These are phyloP conservation scores for Rhodophaea formosa DNA, from an alignment of 2,888 invertebrate species.

Conservation along the genomic window DNA sequence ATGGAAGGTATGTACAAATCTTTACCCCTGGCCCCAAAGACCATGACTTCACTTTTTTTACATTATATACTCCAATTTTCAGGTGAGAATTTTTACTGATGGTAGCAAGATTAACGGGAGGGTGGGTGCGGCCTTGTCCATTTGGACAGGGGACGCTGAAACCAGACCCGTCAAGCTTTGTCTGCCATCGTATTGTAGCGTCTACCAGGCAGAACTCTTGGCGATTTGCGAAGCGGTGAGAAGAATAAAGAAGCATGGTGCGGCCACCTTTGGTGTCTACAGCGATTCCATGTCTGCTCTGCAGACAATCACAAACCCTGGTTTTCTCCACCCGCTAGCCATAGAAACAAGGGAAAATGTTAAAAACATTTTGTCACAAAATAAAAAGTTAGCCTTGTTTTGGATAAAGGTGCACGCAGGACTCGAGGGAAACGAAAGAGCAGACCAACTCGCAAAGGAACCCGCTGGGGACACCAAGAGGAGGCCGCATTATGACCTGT, in stretches of 20 bases:
- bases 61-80: too few species aligned
- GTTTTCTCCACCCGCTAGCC: slow-evolving; percentile 22
- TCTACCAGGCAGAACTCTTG: slow-evolving; percentile 27
- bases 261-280: neutral
- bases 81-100: slow-evolving; percentile 21
- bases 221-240: slow-evolving; percentile 18
- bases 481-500: neutral
- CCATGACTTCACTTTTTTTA: too few species aligned
- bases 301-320: slow-evolving; percentile 4
- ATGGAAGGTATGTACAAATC: too few species aligned
- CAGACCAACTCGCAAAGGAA: slow-evolving; percentile 25
- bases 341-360: neutral
- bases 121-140: slow-evolving; percentile 23
- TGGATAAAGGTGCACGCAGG: slow-evolving; percentile 30
- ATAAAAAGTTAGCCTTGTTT: slow-evolving; percentile 9
- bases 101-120: slow-evolving; percentile 20
- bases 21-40: too few species aligned
- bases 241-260: neutral
- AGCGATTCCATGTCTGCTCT: slow-evolving; percentile 23
- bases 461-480: slow-evolving; percentile 5
- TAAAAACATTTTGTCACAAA: neutral
- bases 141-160: slow-evolving; percentile 21
- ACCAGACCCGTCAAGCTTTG: slow-evolving; percentile 18
- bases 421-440: slow-evolving; percentile 26
- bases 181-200: neutral